A percentile compares a stretch with the other conserved stretches of the same genome.
These are phyloP conservation scores for Triplophysa siluroides DNA, from an alignment of 2,113 vertebrate species.

Conservation along the genomic window DNA sequence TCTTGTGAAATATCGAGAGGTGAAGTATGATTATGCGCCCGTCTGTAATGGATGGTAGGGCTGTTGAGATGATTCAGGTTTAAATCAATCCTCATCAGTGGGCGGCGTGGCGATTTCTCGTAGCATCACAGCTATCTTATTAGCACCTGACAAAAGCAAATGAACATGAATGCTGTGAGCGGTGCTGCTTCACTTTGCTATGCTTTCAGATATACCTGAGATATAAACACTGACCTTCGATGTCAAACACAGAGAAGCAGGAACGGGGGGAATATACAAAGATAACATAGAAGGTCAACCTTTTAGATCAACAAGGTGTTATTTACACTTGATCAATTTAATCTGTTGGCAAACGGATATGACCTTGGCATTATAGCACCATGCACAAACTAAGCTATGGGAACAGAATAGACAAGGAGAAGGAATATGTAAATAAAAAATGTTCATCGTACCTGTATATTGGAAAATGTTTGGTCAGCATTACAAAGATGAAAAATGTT, in stretches of 20 bases:
- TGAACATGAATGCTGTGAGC: conserved; percentile 50
- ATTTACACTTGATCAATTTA: not conserved
- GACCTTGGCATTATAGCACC: too few relatives aligned
- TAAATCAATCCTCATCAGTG: conserved; percentile 50
- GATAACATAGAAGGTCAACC: not conserved
- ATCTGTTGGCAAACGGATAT: too few relatives aligned
- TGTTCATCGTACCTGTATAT: too few relatives aligned
- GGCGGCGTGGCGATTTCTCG: conserved; percentile 19
- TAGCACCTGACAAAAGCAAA: conserved; percentile 52
- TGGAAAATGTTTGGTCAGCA: too few relatives aligned
- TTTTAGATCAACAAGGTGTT: not conserved
- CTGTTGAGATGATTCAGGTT: conserved; percentile 37
- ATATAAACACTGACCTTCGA: conserved; percentile 35
- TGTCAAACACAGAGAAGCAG: conserved; percentile 3
- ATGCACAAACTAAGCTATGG: not conserved
- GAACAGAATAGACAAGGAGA: too few relatives aligned
- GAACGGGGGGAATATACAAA: not conserved
- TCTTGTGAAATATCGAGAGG: conserved; percentile 10
- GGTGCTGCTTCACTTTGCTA: conserved; percentile 11
- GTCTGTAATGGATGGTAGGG: conserved; percentile 37
- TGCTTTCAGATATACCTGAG: not conserved
- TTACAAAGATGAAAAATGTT: too few relatives aligned
- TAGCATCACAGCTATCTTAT: conserved; percentile 47
- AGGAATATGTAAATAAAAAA: too few relatives aligned
- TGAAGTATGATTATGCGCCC: conserved; percentile 35